Percentiles rank a stretch among this genome's conserved stretches.
Conservation (phyloP, 30 jellyfish, hydroid and myxozoan species). For the Sanderia malayensis region DNA sequence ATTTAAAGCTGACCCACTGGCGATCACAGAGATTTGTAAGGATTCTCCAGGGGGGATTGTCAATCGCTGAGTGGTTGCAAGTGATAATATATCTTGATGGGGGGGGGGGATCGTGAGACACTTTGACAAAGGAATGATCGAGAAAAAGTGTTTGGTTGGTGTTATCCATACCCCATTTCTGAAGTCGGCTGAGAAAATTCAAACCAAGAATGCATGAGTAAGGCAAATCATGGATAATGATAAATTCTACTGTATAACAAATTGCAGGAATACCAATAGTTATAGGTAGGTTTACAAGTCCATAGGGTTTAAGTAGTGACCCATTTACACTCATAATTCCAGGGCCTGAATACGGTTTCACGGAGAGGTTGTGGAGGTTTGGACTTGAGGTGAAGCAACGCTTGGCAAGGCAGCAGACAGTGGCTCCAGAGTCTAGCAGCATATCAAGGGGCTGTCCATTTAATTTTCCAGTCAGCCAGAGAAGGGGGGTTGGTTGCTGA, state of each 20-base stretch:
- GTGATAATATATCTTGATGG: background rate
- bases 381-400: slow-evolving; percentile 26
- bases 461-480: slow-evolving; percentile 45
- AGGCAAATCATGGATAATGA: slow-evolving; percentile 32
- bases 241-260: slow-evolving; percentile 33
- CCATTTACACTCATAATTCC: slow-evolving; percentile 43
- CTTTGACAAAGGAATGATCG: slow-evolving; percentile 20
- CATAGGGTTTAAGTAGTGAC: slow-evolving; percentile 23
- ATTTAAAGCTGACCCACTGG: slow-evolving; percentile 18
- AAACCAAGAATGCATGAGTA: slow-evolving; percentile 47
- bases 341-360: slow-evolving; percentile 28
- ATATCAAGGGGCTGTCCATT: background rate
- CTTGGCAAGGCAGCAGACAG: slow-evolving; percentile 26
- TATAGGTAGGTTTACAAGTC: slow-evolving; percentile 18
- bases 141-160: slow-evolving; percentile 29
- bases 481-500: slow-evolving; percentile 1
- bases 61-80: background rate
- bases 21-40: background rate
- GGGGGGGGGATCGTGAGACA: slow-evolving; percentile 18
- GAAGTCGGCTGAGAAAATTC: slow-evolving; percentile 38
- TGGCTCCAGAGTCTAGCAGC: slow-evolving; percentile 25
- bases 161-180: slow-evolving; percentile 41
- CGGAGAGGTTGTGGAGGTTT: slow-evolving; percentile 7
- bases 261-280: slow-evolving; percentile 37
- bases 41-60: slow-evolving; percentile 29